Conservation (phyloP, 2,113 vertebrate species). For the Oenanthe melanoleuca region DNA sequence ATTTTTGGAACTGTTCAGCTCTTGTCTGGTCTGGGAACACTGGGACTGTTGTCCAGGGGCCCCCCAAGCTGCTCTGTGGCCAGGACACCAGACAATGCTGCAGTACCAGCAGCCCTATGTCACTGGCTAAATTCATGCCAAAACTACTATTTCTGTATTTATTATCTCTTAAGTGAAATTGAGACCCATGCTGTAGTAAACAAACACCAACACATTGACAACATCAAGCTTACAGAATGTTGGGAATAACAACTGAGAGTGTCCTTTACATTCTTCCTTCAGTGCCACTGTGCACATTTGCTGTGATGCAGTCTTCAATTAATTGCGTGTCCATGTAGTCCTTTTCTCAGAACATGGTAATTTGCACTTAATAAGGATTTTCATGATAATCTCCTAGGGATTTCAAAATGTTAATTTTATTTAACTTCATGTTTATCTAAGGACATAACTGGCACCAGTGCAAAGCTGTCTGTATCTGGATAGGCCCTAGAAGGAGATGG, state of each 20-base stretch:
- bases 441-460: background rate
- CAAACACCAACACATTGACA: background rate
- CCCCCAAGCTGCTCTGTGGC: background rate
- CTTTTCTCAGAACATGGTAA: background rate
- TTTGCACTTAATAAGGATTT: background rate
- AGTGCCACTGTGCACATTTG: background rate
- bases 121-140: background rate
- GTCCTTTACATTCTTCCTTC: background rate
- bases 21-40: accelerated
- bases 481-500: background rate
- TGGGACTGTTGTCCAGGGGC: accelerated
- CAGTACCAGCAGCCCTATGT: background rate
- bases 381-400: background rate
- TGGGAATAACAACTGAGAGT: background rate
- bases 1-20: too few relatives aligned
- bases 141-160: background rate
- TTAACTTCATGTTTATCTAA: background rate
- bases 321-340: background rate
- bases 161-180: background rate
- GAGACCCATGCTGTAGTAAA: background rate
- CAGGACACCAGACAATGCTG: background rate
- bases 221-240: background rate
- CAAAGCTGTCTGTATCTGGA: background rate
- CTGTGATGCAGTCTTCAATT: background rate
- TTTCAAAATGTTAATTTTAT: background rate